Evolutionary conservation across 2,797 vertebrate species (phyloP), one percentile per base, ranked within the genome.

Genomic region (Enteromius afrohamiltoni): DNA sequence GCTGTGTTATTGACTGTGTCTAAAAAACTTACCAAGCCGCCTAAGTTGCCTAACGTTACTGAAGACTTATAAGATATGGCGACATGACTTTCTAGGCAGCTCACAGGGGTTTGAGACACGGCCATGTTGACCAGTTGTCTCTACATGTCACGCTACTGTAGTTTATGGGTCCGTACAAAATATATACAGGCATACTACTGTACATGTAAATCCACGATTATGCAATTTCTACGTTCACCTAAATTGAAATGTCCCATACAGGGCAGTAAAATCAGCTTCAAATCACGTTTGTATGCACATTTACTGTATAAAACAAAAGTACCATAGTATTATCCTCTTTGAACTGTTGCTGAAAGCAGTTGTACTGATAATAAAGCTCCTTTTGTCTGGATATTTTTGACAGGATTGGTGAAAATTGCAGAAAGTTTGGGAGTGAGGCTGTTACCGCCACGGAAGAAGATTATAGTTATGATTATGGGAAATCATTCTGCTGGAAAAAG

Each of bases 401-500:
- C 85, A 96, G 95, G 95, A 37, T 90, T 96, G 85, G 93, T 95
- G 85, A 94, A 93, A 88, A 94, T 96, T 5, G 93, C 95, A 83
- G 91, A 85, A 85, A 91, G 90, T 83, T 89, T 95, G 0, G 94
- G 93, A 31, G 86, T 95, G 34, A 88, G 86, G 11, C 92, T 95
- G 21, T 91, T 96, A 70, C 93, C 95, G 73, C 95, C 95, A 8
- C 92, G 92, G 69, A 95, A 95, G 91, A 96, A 95, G 90, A 95
- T 96, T 62, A 91, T 92, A 2, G 94, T 96, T 86, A 94, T 95
- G 95, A 95, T 96, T 83, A 93, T 95, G 94, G 95, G 95, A 8
- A 96, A 95, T 90, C 95, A 95, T 86, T 95, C 95, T 10, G 95
- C 95, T 31, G 95, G 95, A 73, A 95, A 96, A 88, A 95, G 95